Evolutionary conservation across 2,888 invertebrate species (phyloP).

Genomic region (Melanostoma mellinum): DNA sequence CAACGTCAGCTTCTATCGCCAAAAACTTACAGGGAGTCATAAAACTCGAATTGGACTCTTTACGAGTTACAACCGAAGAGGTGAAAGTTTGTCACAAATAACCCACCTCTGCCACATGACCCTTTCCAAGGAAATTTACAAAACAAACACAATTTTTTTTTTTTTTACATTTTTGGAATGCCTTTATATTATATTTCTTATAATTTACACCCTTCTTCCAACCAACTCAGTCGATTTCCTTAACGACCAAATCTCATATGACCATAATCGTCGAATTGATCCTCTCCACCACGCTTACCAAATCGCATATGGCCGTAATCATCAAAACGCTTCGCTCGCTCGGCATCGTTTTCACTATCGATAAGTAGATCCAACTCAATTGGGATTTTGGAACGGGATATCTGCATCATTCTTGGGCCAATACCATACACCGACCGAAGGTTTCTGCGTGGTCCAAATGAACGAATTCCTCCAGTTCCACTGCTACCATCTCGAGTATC

Average conservation of each 20-base stretch:
- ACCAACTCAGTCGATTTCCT: constrained; percentile 16
- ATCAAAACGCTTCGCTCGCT: constrained; percentile 84
- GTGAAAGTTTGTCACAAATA: no score
- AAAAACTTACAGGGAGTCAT: not conserved
- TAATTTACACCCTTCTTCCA: constrained; percentile 5
- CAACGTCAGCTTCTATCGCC: no score
- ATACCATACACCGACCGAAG: constrained; percentile 76
- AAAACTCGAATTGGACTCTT: not conserved
- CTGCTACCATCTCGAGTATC: constrained; percentile 42
- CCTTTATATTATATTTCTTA: constrained; percentile 58
- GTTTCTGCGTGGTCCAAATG: constrained; percentile 66
- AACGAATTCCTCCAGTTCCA: constrained; percentile 25
- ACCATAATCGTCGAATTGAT: constrained; percentile 89
- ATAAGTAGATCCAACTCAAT: constrained; percentile 79
- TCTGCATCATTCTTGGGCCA: constrained; percentile 75
- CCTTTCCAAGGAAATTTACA: not conserved
- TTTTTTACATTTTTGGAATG: constrained; percentile 64
- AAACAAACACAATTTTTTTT: not conserved
- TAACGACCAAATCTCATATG: constrained; percentile 86
- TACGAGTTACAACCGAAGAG: no score
- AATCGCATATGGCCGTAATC: constrained; percentile 89
- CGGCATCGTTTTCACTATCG: constrained; percentile 77
- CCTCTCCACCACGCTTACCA: constrained; percentile 84
- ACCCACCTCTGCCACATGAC: no score
- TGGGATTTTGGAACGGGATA: constrained; percentile 79